A percentile compares a stretch with the other conserved stretches of the same genome.
These are phyloP conservation scores for Pocillopora damicornis DNA, from an alignment of 64 coral and sea anemone species.

Conservation along the genomic window DNA sequence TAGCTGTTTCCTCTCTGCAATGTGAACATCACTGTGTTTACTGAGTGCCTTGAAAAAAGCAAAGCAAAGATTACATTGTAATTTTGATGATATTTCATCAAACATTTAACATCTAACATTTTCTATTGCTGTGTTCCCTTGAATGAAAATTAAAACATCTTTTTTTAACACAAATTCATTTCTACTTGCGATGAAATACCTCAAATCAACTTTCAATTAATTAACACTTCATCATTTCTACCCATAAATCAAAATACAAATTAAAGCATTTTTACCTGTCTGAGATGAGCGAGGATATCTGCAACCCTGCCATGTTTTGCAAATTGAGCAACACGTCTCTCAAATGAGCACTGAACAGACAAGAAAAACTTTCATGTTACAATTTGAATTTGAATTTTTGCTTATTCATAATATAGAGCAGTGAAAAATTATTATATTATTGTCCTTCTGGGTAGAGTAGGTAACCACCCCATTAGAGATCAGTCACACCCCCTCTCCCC, in stretches of 20 bases:
- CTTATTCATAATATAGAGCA: too few relatives aligned
- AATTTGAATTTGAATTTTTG: too few relatives aligned
- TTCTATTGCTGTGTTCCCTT: background rate
- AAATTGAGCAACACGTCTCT: constrained; percentile 85
- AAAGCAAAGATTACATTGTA: background rate
- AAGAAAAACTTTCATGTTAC: background rate
- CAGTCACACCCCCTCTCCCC: too few relatives aligned
- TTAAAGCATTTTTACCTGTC: constrained; percentile 45
- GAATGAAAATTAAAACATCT: background rate
- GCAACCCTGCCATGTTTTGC: constrained; percentile 82
- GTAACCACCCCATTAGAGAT: too few relatives aligned
- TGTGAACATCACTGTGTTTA: constrained; percentile 82
- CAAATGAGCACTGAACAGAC: constrained; percentile 67
- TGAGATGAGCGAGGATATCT: constrained; percentile 81
- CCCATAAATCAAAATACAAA: too few relatives aligned
- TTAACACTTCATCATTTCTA: too few relatives aligned
- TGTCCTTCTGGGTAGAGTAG: background rate
- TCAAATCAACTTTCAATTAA: too few relatives aligned
- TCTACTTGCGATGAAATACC: too few relatives aligned
- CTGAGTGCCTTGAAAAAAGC: constrained; percentile 55
- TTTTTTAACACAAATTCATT: too few relatives aligned
- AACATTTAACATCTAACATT: background rate
- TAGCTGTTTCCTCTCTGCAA: constrained; percentile 86
- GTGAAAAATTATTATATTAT: too few relatives aligned
- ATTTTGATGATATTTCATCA: background rate